Conservation (phyloP, 1,140 invertebrate genomes). For the Caenorhabditis tropicalis region DNA sequence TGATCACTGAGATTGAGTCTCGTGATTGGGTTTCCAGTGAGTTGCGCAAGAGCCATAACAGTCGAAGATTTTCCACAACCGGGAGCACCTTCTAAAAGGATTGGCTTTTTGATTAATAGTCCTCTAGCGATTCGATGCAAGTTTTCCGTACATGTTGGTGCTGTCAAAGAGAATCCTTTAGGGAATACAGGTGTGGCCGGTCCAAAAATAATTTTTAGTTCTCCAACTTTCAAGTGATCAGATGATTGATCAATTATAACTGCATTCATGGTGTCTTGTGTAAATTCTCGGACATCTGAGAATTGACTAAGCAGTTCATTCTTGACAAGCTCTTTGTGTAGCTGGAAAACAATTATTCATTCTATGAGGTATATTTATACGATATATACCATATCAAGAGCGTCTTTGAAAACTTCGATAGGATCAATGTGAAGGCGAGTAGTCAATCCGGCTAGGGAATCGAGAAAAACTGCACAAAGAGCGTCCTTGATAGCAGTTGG, state of each 20-base stretch:
- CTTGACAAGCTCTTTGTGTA: background rate
- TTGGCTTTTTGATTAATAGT: conserved; percentile 85
- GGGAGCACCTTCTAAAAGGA: conserved; percentile 94
- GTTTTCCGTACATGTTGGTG: conserved; percentile 85
- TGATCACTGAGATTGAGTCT: conserved; percentile 98
- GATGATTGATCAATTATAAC: background rate
- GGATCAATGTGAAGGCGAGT: conserved; percentile 52
- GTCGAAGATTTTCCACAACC: conserved; percentile 97
- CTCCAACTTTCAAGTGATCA: conserved; percentile 31
- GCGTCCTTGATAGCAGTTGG: conserved; percentile 90
- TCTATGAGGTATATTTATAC: background rate
- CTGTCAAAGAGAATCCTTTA: conserved; percentile 79
- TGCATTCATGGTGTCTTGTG: background rate
- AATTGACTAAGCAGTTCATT: background rate
- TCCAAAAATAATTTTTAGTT: conserved; percentile 54
- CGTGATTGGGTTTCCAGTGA: conserved; percentile 82
- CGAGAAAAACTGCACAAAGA: conserved; percentile 76
- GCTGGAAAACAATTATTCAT: background rate
- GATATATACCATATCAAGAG: conserved; percentile 33
- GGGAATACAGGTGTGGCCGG: conserved; percentile 33
- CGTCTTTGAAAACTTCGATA: conserved; percentile 42
- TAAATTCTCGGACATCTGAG: background rate
- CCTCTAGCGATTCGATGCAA: conserved; percentile 82
- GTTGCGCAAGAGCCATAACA: conserved; percentile 87
- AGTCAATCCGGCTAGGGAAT: conserved; percentile 57